Evolutionary conservation across 37 sponge, comb jelly and placozoan genomes (phyloP).

Genomic region (Ephydatia muelleri): DNA sequence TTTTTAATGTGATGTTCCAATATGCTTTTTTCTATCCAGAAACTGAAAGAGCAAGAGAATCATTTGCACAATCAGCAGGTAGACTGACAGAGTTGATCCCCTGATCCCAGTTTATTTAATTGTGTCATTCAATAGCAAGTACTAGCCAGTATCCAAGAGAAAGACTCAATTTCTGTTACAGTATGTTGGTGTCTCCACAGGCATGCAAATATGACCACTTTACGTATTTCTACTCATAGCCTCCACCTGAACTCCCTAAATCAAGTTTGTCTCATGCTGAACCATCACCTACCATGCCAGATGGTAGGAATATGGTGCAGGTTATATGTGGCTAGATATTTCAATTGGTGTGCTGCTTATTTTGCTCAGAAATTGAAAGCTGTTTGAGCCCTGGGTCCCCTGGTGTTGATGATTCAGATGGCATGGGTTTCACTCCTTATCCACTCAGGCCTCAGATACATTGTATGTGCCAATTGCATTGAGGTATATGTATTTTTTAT

Average conservation of each 20-base stretch:
- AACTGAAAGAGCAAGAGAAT: constrained; percentile 39
- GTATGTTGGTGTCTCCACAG: not conserved
- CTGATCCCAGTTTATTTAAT: not conserved
- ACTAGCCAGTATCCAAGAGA: not conserved
- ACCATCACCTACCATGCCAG: not conserved
- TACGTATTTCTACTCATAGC: not conserved
- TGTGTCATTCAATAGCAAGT: not conserved
- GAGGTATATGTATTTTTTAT: not conserved
- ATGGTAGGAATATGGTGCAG: not conserved
- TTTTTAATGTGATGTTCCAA: not conserved
- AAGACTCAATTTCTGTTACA: not conserved
- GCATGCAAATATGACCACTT: no score
- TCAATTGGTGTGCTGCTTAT: not conserved
- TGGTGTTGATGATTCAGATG: constrained; percentile 1
- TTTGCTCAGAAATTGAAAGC: not conserved
- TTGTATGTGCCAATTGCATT: not conserved
- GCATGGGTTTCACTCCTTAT: constrained; percentile 21
- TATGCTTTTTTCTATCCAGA: constrained; percentile 2
- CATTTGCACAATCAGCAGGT: constrained; percentile 17
- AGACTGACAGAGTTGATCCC: not conserved
- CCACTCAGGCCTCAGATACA: constrained; percentile 42
- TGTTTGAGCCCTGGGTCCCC: not conserved
- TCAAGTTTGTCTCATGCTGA: not conserved
- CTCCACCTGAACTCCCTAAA: not conserved
- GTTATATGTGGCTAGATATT: not conserved